phyloP scores from a whole-genome alignment of 2,797 vertebrate species.

The Sebastes taczanowskii region DNA sequence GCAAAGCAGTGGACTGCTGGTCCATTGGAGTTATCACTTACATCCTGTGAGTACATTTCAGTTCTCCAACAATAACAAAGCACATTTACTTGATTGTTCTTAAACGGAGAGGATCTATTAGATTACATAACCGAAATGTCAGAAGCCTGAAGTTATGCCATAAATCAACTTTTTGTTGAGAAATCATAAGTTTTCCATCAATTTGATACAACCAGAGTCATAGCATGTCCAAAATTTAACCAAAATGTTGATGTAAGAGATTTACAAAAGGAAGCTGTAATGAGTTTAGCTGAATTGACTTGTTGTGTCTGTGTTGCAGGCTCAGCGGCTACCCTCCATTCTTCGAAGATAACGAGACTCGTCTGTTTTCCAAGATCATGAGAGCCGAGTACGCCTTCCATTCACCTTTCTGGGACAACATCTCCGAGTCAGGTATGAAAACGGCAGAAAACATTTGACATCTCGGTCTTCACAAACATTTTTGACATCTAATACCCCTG shows the following conservation, averaged over 20 bases:
- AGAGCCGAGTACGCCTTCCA: constrained; percentile 93
- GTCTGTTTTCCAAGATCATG: constrained; percentile 93
- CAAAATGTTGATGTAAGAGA: background rate
- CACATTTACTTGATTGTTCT: background rate
- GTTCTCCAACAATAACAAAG: background rate
- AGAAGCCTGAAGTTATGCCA: background rate
- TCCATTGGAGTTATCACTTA: constrained; percentile 97
- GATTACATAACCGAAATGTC: background rate
- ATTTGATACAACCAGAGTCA: background rate
- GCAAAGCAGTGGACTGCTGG: constrained; percentile 97
- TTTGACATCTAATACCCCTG: background rate
- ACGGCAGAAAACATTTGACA: background rate
- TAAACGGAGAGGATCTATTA: background rate
- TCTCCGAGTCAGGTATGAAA: constrained; percentile 90
- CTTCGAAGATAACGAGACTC: constrained; percentile 93
- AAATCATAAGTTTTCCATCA: background rate
- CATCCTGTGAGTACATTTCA: constrained; percentile 88
- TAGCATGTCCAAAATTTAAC: background rate
- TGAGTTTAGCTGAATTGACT: background rate
- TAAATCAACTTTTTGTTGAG: background rate
- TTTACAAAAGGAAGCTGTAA: background rate
- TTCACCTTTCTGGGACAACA: constrained; percentile 94
- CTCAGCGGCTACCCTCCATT: constrained; percentile 95
- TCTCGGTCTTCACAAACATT: background rate
- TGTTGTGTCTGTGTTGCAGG: constrained; percentile 69